These are phyloP conservation scores for Vespertilio murinus DNA, from an alignment of 2,797 vertebrate genomes.

Conservation along the genomic window DNA sequence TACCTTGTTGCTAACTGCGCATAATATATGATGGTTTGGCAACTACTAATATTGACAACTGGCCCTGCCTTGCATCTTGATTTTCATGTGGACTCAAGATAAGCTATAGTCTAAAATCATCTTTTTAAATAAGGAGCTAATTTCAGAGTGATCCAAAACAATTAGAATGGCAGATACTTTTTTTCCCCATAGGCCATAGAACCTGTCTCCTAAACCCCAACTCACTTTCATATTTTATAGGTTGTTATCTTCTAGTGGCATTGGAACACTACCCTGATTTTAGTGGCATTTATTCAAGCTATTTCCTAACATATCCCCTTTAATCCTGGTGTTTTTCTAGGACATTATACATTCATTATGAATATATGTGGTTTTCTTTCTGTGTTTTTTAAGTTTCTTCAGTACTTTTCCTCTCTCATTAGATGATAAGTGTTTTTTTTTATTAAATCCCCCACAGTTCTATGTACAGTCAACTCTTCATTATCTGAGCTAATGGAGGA, in stretches of 20 bases:
- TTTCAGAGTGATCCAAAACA: neutral
- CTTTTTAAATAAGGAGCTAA: neutral
- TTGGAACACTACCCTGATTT: neutral
- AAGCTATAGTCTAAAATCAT: neutral
- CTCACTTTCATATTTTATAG: neutral
- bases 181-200: neutral
- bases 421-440: constrained; percentile 61
- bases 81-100: neutral
- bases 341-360: neutral
- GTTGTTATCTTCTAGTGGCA: neutral
- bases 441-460: constrained; percentile 60
- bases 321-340: constrained; percentile 15
- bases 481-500: constrained; percentile 77
- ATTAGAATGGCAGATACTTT: neutral
- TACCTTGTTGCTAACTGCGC: neutral
- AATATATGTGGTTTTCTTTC: constrained; percentile 2
- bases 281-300: neutral
- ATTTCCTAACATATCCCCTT: neutral
- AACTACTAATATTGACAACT: neutral
- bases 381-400: constrained; percentile 24
- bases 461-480: constrained; percentile 75
- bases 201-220: neutral
- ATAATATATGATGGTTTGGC: neutral
- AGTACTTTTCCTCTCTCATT: constrained; percentile 65
- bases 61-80: neutral